These are phyloP conservation scores for Drosophila setosimentum DNA, from an alignment of 2,888 invertebrate species.

Conservation along the genomic window DNA sequence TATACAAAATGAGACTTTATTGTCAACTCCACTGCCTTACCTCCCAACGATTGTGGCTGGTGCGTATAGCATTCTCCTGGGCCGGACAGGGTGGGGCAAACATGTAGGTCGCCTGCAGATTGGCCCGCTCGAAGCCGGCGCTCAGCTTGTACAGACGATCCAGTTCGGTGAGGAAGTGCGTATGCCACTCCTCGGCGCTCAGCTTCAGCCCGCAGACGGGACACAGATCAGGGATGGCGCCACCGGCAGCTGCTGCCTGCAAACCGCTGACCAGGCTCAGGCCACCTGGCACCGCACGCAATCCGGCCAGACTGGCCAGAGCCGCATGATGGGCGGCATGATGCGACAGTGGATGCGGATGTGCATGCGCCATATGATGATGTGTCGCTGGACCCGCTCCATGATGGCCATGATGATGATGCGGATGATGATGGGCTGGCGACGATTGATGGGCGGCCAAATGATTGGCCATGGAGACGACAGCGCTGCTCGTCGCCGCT, in stretches of 20 bases:
- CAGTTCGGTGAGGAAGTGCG: conserved; percentile 89
- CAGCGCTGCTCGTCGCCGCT: conserved; percentile 61
- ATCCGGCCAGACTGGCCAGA: conserved; percentile 74
- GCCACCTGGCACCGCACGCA: conserved; percentile 73
- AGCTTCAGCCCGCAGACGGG: conserved; percentile 90
- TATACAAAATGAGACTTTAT: neutral
- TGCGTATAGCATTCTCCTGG: conserved; percentile 85
- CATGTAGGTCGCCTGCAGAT: conserved; percentile 84
- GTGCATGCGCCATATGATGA: conserved; percentile 71
- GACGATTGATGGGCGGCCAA: conserved; percentile 66
- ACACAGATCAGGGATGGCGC: conserved; percentile 86
- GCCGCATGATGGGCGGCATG: conserved; percentile 79
- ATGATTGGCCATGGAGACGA: conserved; percentile 70
- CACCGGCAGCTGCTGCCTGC: conserved; percentile 71
- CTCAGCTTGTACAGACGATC: conserved; percentile 89
- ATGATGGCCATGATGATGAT: conserved; percentile 65
- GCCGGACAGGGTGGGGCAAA: conserved; percentile 84
- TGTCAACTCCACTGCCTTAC: conserved; percentile 76
- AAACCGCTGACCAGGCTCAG: conserved; percentile 69
- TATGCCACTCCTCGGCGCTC: conserved; percentile 88
- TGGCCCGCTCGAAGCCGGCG: conserved; percentile 85
- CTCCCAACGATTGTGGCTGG: conserved; percentile 88
- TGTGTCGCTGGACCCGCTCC: conserved; percentile 54
- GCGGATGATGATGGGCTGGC: conserved; percentile 53
- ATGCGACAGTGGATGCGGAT: conserved; percentile 76